Evolutionary conservation across 2,113 vertebrate genomes (phyloP), one percentile per base, ranked within the genome.

Genomic region (Hydropotes inermis): DNA sequence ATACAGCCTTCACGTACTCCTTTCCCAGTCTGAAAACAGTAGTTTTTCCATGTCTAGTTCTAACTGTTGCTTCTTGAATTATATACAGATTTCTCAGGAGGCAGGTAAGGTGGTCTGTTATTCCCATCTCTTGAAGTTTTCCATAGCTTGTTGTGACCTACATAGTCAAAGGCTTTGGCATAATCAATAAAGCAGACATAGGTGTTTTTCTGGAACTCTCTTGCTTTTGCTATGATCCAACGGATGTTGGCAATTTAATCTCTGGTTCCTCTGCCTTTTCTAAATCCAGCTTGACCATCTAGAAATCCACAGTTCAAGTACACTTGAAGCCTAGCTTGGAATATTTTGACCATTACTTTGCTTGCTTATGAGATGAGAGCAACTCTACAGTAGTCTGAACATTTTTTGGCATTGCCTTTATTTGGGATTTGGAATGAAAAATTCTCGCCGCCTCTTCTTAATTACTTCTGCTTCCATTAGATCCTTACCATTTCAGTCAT

Each of bases 381-480:
- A 64, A 33, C 60, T 64, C 60, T 64, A 16, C 6, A 64, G 14
- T 64, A 64, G 14, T 64, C 16, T 33, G 60, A 64, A 64, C 3
- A n/a, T n/a, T 64, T 33, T n/a, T 64, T 64, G 16, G 33, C 15
- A 64, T n/a, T 64, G 61, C 61, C 15, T 33, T n/a, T 17, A 16
- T 61, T 61, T 61, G 60, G 60, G 13, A 61, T 61, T 61, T 61
- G 28, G 16, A n/a, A 67, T 67, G 33, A 67, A 64, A n/a, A 67
- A 16, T 67, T 67, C 33, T n/a, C 9, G 3, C 33, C 16, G 9
- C 61, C 16, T 64, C 7, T 64, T n/a, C 33, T 67, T 67, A 67
- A 67, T n/a, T 67, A 1, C 16, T n/a, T 67, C 61, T 67, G 33
- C 33, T 67, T n/a, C 16, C 2, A 0, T n/a, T 19, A 67, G 16